phyloP scores from a whole-genome alignment of 1,140 invertebrate species.

The Leptoteleia sp. region DNA sequence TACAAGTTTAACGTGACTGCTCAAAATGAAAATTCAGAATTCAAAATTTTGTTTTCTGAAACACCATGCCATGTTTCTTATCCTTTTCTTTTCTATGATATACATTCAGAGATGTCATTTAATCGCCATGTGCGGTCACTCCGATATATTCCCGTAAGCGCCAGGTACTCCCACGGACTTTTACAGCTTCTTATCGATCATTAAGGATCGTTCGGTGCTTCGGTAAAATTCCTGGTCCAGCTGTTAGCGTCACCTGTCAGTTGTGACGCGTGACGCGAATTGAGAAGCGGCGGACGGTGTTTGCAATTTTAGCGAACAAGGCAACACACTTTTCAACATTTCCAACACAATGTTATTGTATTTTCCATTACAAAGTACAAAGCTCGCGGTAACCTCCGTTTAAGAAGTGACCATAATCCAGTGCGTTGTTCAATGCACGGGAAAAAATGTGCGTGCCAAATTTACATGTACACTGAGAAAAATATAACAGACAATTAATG shows the following conservation, averaged over 20 bases:
- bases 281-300: slow-evolving; percentile 14
- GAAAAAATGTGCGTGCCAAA: no score
- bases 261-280: background rate
- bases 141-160: slow-evolving; percentile 27
- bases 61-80: slow-evolving; percentile 36
- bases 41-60: background rate
- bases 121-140: slow-evolving; percentile 17
- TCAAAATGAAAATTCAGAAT: slow-evolving; percentile 56
- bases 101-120: slow-evolving; percentile 55
- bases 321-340: slow-evolving; percentile 12
- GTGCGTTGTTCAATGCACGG: background rate
- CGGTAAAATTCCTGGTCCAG: slow-evolving; percentile 22
- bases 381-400: background rate
- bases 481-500: no score
- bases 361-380: slow-evolving; percentile 1
- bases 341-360: slow-evolving; percentile 17
- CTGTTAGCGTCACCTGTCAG: slow-evolving; percentile 6
- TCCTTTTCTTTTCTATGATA: slow-evolving; percentile 5
- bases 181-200: slow-evolving; percentile 17
- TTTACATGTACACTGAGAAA: no score
- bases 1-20: slow-evolving; percentile 39
- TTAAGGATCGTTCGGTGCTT: slow-evolving; percentile 22
- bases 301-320: slow-evolving; percentile 34
- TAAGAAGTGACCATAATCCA: background rate
- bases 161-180: slow-evolving; percentile 17